Base-by-base conservation (phyloP, 2,888 invertebrate genomes). In the Xestoiulus laeticollis region DNA sequence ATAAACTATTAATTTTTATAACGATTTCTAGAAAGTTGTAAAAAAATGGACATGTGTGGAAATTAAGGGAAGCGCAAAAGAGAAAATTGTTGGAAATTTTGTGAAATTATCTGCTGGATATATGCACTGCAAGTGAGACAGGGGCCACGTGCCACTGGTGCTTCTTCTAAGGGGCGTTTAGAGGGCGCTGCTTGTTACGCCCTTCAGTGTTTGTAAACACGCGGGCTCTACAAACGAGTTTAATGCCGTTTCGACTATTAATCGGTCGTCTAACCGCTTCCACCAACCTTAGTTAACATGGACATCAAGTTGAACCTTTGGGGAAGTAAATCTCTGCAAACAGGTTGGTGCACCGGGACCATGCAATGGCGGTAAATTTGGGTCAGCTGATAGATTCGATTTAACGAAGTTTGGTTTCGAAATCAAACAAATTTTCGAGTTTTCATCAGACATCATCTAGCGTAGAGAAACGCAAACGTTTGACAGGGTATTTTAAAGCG, bases 171-270 rank as follows among this genome's bases (percentile, higher is more conserved):
- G 48, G 19, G 12, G 3, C 48, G 6, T 3, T 48, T 19, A 48
- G 48, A 48, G 10, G 48, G 48, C 48, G 48, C 48, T 48, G 48
- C 48, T 2, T 16, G 48, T 48, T 12, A 16, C 48, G 12, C 19
- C 48, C 19, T 48, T 48, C 48, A 48, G 14, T 48, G 48, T 48
- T 48, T 16, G 48, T 48, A 48, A 48, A 48, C 48, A 48, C 19
- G 12, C 48, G 14, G 48, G 19, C 16, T 48, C 19, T 48, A 3
- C 14, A 48, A 48, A 48, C 48, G 12, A 19, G 59, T n/a, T n/a
- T n/a, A 59, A 59, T 59, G 59, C 59, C 48, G 48, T 59, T 59
- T 59, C n/a, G 59, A n/a, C 59, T 59, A 59, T 59, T n/a, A 59
- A 59, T 59, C 59, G 59, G 59, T 59, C n/a, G 59, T 59, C 59